Conservation (phyloP, 2,113 vertebrate species). For the Candoia aspera region DNA sequence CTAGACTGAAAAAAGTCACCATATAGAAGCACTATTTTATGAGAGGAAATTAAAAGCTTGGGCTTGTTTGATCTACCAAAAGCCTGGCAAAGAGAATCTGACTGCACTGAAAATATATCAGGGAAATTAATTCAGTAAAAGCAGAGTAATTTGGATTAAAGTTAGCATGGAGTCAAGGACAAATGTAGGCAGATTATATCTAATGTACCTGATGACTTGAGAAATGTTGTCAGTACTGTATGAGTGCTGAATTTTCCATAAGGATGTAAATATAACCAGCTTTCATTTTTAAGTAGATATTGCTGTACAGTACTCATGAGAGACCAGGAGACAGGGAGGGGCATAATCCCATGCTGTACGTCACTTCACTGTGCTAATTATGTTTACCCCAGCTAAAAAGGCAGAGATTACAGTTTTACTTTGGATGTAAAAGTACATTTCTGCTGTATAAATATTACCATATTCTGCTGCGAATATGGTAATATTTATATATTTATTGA, state of each 20-base stretch:
- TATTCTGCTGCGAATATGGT: background rate
- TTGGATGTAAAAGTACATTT: background rate
- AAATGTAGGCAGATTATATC: background rate
- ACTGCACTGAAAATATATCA: background rate
- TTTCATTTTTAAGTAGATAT: background rate
- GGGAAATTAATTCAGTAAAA: conserved; percentile 2
- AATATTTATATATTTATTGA: background rate
- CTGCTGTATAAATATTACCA: too few relatives aligned
- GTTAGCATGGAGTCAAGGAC: background rate
- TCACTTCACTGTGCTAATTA: background rate
- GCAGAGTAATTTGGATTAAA: background rate
- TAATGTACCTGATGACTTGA: background rate
- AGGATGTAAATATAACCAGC: background rate
- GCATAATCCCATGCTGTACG: background rate
- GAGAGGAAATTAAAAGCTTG: background rate
- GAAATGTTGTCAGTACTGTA: background rate
- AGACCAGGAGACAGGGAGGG: background rate
- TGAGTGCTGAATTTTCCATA: background rate
- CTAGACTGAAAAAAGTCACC: background rate
- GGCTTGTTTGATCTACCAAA: background rate
- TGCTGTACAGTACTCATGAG: background rate
- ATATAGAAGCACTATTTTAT: background rate
- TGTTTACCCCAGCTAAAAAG: background rate
- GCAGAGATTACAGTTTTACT: background rate
- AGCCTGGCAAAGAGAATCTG: background rate